phyloP scores from a whole-genome alignment of 1,140 invertebrate species.

The Plodia interpunctella region DNA sequence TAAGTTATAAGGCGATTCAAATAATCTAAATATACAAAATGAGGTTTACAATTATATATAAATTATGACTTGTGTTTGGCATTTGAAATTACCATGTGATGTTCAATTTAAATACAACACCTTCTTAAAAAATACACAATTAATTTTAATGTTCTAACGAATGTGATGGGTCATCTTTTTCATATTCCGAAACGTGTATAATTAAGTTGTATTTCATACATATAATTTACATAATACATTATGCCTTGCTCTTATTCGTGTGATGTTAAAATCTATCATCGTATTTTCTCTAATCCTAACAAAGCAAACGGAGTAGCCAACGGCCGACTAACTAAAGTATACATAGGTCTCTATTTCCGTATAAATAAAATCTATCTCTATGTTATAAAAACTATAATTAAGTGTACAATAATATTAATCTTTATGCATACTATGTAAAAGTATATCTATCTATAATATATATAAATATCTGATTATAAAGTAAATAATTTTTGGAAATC shows the following conservation, averaged over 20 bases:
- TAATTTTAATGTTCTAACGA: constrained; percentile 22
- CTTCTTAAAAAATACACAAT: constrained; percentile 19
- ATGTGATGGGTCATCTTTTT: background rate
- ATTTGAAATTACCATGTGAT: constrained; percentile 44
- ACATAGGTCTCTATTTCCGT: constrained; percentile 60
- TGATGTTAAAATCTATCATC: constrained; percentile 52
- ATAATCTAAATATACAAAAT: constrained; percentile 61
- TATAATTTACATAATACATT: constrained; percentile 46
- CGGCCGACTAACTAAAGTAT: constrained; percentile 46
- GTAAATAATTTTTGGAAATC: constrained; percentile 75
- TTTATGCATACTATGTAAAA: constrained; percentile 72
- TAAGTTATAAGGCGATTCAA: constrained; percentile 61
- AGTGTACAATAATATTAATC: constrained; percentile 69
- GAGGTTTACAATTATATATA: constrained; percentile 53
- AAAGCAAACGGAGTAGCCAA: constrained; percentile 60
- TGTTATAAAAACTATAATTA: constrained; percentile 64
- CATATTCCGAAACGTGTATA: constrained; percentile 3
- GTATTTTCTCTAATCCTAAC: constrained; percentile 41
- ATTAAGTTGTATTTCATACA: constrained; percentile 17
- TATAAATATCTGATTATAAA: constrained; percentile 66
- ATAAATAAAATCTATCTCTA: constrained; percentile 68
- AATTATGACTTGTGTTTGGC: constrained; percentile 64
- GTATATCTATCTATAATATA: constrained; percentile 68
- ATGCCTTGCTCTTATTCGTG: constrained; percentile 56
- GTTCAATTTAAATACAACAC: constrained; percentile 30